A percentile compares a stretch with the other conserved stretches of the same genome.
These are phyloP conservation scores for Polietes domitor DNA, from an alignment of 2,888 invertebrate species.

Conservation along the genomic window DNA sequence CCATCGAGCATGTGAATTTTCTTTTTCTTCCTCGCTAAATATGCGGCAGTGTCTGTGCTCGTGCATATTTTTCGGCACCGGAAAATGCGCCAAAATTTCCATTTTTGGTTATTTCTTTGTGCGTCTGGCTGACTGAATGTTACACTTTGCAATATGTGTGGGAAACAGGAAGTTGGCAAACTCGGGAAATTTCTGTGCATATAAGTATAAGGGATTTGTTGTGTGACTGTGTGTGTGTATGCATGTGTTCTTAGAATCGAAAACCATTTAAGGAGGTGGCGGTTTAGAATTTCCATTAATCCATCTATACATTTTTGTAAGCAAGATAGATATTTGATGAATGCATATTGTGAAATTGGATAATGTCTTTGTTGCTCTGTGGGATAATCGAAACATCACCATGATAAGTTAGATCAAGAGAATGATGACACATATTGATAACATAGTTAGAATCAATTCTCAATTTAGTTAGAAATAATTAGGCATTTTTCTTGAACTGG, in stretches of 20 bases:
- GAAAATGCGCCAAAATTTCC: constrained; percentile 59
- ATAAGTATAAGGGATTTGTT: neutral
- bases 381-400: neutral
- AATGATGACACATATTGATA: no score
- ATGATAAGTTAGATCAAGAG: no score
- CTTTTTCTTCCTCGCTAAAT: neutral
- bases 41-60: constrained; percentile 34
- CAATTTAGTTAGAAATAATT: no score
- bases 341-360: neutral
- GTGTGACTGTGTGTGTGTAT: no score
- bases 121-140: neutral
- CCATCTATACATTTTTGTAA: neutral
- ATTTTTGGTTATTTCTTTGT: constrained; percentile 29
- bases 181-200: neutral
- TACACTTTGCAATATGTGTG: constrained; percentile 44
- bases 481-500: no score
- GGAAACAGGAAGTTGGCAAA: constrained; percentile 58
- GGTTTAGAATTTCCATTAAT: neutral
- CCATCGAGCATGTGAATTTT: constrained; percentile 16
- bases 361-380: neutral
- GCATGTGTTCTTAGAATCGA: constrained; percentile 9
- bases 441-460: no score
- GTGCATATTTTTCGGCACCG: constrained; percentile 16
- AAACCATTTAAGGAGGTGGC: neutral
- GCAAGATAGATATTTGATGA: neutral